phyloP scores from a whole-genome alignment of 2,113 vertebrate genomes.

The Psittacus erithacus region DNA sequence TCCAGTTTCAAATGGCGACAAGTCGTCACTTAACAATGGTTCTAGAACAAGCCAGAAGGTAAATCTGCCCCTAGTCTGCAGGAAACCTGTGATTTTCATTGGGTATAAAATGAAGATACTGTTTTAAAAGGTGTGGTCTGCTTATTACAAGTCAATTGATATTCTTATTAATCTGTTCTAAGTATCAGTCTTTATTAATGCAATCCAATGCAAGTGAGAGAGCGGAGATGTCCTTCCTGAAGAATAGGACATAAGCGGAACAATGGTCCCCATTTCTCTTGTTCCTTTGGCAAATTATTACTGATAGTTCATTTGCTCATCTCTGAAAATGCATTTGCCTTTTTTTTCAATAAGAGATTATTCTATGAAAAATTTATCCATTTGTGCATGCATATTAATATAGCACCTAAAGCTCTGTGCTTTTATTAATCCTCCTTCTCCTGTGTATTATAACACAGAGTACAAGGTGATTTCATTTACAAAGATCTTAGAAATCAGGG shows the following conservation, averaged over 20 bases:
- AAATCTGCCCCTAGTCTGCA: background rate
- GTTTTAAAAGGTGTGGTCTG: background rate
- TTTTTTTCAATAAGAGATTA: background rate
- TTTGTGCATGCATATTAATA: background rate
- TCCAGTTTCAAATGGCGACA: background rate
- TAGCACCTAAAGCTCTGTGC: background rate
- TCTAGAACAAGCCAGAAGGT: background rate
- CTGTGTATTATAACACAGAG: background rate
- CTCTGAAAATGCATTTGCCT: background rate
- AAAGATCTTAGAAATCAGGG: background rate
- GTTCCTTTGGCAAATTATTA: background rate
- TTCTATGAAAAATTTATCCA: background rate
- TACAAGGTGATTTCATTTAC: background rate
- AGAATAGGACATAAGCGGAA: background rate
- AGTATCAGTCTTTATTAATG: background rate
- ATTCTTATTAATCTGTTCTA: background rate
- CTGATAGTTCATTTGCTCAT: background rate
- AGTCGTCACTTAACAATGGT: background rate
- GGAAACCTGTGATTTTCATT: background rate
- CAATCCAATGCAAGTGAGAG: background rate
- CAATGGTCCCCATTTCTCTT: background rate
- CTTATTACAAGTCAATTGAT: background rate
- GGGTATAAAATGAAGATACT: background rate
- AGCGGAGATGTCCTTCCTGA: background rate
- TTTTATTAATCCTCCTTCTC: background rate